A percentile compares a stretch with the other conserved stretches of the same genome.
Conservation (phyloP, 2,888 invertebrate genomes). For the Amblyteles armatorius region DNA sequence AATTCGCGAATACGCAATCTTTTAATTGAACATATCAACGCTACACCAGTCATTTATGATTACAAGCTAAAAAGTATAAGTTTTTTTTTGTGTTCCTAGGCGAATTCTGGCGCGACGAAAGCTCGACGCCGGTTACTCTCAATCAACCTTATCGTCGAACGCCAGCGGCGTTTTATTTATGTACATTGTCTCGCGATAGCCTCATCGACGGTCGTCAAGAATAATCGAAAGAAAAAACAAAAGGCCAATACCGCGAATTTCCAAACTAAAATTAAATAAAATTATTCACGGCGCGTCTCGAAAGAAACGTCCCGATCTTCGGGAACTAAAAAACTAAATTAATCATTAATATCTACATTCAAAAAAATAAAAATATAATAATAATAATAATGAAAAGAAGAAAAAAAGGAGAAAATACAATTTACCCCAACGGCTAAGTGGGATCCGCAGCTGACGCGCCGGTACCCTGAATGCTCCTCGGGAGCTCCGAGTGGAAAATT, state of each 20-base stretch:
- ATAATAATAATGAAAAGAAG: too few species aligned
- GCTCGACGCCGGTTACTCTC: not conserved
- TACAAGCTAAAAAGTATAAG: conserved; percentile 61
- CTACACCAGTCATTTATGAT: conserved; percentile 53
- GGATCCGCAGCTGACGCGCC: conserved; percentile 16
- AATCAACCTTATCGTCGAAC: conserved; percentile 1
- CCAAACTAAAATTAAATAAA: not conserved
- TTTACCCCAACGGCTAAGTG: conserved; percentile 15
- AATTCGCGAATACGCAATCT: conserved; percentile 22
- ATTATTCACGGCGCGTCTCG: not conserved
- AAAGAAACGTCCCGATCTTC: conserved; percentile 9
- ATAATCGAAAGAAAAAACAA: not conserved
- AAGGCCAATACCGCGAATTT: not conserved
- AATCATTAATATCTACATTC: not conserved
- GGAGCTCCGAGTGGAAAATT: conserved; percentile 8
- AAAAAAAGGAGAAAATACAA: conserved; percentile 12
- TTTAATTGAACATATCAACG: conserved; percentile 49
- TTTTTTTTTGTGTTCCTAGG: conserved; percentile 42
- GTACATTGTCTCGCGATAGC: conserved; percentile 50
- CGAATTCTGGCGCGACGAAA: conserved; percentile 11
- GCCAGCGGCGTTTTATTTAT: conserved; percentile 44
- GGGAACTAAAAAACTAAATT: not conserved
- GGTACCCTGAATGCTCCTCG: conserved; percentile 54
- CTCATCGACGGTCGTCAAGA: not conserved
- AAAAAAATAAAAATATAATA: too few species aligned